Base-by-base conservation (phyloP, 1,140 invertebrate species). In the Vanessa atalanta region DNA sequence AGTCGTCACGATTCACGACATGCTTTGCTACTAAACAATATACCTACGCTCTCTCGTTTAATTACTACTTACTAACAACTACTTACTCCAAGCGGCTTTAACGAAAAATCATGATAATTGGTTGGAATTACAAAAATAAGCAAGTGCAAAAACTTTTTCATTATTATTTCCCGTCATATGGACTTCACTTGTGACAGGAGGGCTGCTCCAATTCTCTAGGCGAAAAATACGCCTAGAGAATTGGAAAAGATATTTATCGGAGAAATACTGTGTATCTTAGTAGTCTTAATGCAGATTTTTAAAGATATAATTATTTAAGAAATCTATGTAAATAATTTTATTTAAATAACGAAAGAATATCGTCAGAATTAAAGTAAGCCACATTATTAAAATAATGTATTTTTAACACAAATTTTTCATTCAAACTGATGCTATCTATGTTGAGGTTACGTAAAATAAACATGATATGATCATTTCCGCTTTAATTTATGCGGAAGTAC, bases 11-110 rank as follows among this genome's bases (percentile, higher is more conserved):
- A 60, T 43, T 48, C 57, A 69, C 43, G 47, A 55, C 37, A 47
- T 53, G 55, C 72, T 61, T 61, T 47, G 53, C 70, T 66, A 67
- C n/a, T 67, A 67, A 50, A 73, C 71, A 67, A 66, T 73, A 74
- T 65, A 69, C 26, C 47, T 50, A 60, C 47, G 60, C 67, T 74
- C 67, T 70, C 66, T 47, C 51, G 47, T 53, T 73, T 50, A 65
- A 72, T 72, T 69, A 70, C 7, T 37, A 48, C 31, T 73, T 20
- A 60, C 55, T 14, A 60, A 26, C 55, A 31, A 23, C 31, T 60
- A 60, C n/a, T n/a, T n/a, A n/a, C n/a, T n/a, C n/a, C 55, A 12
- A 20, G 23, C 15, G 13, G 9, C 23, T 13, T 60, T 60, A 60
- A 26, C 11, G 23, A 26, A 60, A n/a, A 60, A 26, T 26, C 6